Conservation (phyloP, 1,140 invertebrate genomes). For the Ephestia elutella region DNA sequence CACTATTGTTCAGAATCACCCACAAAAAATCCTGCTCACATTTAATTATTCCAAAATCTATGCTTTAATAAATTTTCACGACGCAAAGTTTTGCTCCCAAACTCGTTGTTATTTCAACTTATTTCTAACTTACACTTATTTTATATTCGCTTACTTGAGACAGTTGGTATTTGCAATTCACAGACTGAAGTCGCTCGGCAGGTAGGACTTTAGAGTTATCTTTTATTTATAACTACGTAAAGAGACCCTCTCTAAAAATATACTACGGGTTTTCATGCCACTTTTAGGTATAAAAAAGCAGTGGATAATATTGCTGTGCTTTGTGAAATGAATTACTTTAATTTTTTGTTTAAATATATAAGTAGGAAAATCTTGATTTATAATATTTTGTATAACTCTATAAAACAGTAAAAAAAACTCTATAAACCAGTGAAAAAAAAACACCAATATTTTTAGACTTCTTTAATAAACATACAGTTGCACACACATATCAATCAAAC, state of each 20-base stretch:
- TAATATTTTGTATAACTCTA: no score
- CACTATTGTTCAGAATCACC: slow-evolving; percentile 55
- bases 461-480: not conserved
- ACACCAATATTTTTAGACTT: no score
- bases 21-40: slow-evolving; percentile 19
- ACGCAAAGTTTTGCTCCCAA: slow-evolving; percentile 23
- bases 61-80: slow-evolving; percentile 3
- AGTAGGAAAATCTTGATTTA: no score
- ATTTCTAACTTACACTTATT: slow-evolving; percentile 24
- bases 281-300: no score
- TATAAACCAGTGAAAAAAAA: no score
- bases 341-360: no score
- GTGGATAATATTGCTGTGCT: no score
- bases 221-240: slow-evolving; percentile 69
- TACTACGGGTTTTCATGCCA: slow-evolving; percentile 34
- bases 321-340: no score
- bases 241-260: slow-evolving; percentile 32
- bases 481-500: not conserved
- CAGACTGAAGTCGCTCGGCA: slow-evolving; percentile 48
- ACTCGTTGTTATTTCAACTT: slow-evolving; percentile 6
- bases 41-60: slow-evolving; percentile 22
- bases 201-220: slow-evolving; percentile 61
- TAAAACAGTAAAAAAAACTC: no score
- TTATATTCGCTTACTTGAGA: slow-evolving; percentile 31
- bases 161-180: slow-evolving; percentile 66